Conservation (phyloP, 1,140 invertebrate species). For the Leptinotarsa texana region DNA sequence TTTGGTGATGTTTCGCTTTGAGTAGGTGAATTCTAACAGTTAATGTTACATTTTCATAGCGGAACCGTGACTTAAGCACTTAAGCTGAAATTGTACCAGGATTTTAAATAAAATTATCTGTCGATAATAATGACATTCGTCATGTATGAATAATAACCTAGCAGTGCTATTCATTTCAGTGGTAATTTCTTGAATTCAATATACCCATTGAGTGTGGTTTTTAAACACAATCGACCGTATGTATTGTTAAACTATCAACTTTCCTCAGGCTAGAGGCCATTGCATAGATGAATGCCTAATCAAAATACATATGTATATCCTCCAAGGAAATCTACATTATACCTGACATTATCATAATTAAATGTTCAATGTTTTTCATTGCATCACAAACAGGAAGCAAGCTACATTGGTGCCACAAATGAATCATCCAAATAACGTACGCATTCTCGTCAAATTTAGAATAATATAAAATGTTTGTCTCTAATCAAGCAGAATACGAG, state of each 20-base stretch:
- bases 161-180: background rate
- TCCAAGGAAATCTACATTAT: slow-evolving; percentile 5
- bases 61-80: too few relatives aligned
- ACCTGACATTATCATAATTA: slow-evolving; percentile 4
- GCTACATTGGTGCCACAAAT: background rate
- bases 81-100: too few relatives aligned
- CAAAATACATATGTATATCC: background rate
- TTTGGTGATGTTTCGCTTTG: too few relatives aligned
- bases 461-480: too few relatives aligned
- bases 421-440: background rate
- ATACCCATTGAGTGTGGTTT: background rate
- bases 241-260: background rate
- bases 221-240: background rate
- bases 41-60: too few relatives aligned
- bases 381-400: background rate
- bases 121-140: background rate
- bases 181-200: background rate
- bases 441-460: too few relatives aligned
- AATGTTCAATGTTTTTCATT: background rate
- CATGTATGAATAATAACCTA: background rate
- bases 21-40: too few relatives aligned
- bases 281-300: slow-evolving; percentile 3
- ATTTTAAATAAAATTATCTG: too few relatives aligned
- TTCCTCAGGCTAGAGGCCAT: slow-evolving; percentile 2
- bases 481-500: too few relatives aligned